Conservation (phyloP, 2,113 vertebrate species). For the Martes martes region DNA sequence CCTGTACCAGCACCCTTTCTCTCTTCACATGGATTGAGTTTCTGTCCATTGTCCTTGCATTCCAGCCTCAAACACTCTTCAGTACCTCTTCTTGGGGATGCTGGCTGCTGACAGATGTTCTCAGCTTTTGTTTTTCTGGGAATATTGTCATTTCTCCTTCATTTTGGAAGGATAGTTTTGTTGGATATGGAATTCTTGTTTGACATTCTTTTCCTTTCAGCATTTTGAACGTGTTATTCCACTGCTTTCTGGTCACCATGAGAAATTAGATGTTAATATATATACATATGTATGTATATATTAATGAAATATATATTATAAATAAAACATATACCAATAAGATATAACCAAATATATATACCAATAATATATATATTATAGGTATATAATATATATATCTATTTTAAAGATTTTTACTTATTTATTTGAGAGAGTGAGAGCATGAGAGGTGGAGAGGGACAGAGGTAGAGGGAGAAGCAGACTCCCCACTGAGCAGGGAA, state of each 20-base stretch:
- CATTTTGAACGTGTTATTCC: neutral
- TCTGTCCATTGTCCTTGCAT: neutral
- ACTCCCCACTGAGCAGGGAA: neutral
- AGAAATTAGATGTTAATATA: neutral
- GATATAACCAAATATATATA: too few species aligned
- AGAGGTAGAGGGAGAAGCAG: neutral
- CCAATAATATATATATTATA: neutral
- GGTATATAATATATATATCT: too few species aligned
- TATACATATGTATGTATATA: too few species aligned
- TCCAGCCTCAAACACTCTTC: neutral
- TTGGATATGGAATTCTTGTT: neutral
- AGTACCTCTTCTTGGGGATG: neutral
- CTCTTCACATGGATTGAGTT: neutral
- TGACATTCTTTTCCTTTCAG: neutral
- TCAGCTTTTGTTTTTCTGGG: neutral
- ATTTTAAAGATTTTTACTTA: too few species aligned
- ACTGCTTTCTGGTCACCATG: neutral
- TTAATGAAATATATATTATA: too few species aligned
- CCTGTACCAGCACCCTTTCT: neutral
- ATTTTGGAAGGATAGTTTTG: neutral
- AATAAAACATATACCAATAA: too few species aligned
- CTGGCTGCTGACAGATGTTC: neutral
- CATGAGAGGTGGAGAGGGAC: too few species aligned
- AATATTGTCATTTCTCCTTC: neutral
- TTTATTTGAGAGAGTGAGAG: too few species aligned